These are phyloP conservation scores for Schrankia costaestrigalis DNA, from an alignment of 2,888 invertebrate species.

Conservation along the genomic window DNA sequence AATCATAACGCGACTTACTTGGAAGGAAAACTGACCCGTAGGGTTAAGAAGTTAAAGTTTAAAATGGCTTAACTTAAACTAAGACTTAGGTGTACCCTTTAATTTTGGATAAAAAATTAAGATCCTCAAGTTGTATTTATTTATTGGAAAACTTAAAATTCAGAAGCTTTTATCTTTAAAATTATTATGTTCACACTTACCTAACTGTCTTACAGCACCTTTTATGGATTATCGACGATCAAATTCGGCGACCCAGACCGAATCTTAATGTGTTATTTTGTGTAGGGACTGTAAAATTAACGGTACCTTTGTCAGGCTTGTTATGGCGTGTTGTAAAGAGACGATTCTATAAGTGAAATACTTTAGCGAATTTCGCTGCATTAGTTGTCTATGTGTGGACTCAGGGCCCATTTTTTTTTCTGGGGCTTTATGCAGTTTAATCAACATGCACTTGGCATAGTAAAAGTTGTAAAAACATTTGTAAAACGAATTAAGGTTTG, in stretches of 20 bases:
- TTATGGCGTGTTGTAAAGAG: slow-evolving; percentile 27
- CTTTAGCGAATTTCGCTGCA: too few species aligned
- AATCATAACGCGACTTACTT: slow-evolving; percentile 22
- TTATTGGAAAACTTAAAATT: background rate
- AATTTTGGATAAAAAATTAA: too few species aligned
- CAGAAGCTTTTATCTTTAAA: slow-evolving; percentile 9
- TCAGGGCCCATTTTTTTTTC: too few species aligned
- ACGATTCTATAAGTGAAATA: too few species aligned
- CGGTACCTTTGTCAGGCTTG: slow-evolving; percentile 52
- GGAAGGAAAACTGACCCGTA: slow-evolving; percentile 32
- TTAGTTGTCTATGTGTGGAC: too few species aligned
- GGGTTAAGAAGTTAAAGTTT: slow-evolving; percentile 9
- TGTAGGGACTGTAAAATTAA: slow-evolving; percentile 61
- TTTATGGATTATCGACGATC: slow-evolving; percentile 48
- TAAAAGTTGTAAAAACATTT: too few species aligned
- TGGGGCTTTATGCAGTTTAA: too few species aligned
- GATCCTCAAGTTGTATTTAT: too few species aligned
- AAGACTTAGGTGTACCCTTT: slow-evolving; percentile 22
- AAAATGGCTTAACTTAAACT: slow-evolving; percentile 11
- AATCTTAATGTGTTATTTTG: slow-evolving; percentile 60
- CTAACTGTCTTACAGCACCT: slow-evolving; percentile 39
- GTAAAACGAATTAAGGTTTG: too few species aligned
- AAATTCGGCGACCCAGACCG: slow-evolving; percentile 50
- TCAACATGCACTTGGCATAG: too few species aligned
- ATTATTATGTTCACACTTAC: slow-evolving; percentile 23